These are phyloP conservation scores for Peromyscus maniculatus DNA, from an alignment of 2,113 vertebrate genomes.

Conservation along the genomic window DNA sequence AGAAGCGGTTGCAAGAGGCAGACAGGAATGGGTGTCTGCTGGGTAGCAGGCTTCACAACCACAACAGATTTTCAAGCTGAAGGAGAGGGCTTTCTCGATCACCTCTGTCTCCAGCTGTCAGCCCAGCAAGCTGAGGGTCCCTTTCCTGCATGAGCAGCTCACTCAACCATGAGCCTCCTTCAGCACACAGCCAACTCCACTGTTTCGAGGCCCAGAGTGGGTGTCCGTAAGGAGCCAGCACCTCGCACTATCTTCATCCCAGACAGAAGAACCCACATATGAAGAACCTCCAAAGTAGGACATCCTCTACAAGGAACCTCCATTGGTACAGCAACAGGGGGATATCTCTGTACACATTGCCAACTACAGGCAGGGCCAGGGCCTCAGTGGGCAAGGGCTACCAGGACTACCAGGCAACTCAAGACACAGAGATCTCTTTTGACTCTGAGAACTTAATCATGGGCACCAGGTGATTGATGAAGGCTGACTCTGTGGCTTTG, in stretches of 20 bases:
- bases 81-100: constrained; percentile 89
- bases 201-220: constrained; percentile 48
- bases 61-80: constrained; percentile 96
- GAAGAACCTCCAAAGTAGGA: constrained; percentile 76
- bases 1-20: constrained; percentile 86
- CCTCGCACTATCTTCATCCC: fast-evolving
- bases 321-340: constrained; percentile 86
- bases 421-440: constrained; percentile 97
- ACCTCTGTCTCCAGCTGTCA: constrained; percentile 84
- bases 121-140: constrained; percentile 96
- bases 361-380: constrained; percentile 67
- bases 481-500: constrained; percentile 96
- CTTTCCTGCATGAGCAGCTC: constrained; percentile 94
- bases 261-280: constrained; percentile 74
- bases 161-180: constrained; percentile 85
- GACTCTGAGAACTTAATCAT: constrained; percentile 97
- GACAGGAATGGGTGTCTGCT: constrained; percentile 91
- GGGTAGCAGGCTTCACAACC: constrained; percentile 91
- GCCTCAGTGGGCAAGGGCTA: constrained; percentile 88
- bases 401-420: constrained; percentile 95
- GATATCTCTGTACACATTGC: constrained; percentile 73
- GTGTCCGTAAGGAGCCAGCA: background rate
- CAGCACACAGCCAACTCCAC: constrained; percentile 43
- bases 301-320: constrained; percentile 88
- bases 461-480: constrained; percentile 97